Conservation (phyloP, 1,140 invertebrate genomes). For the Asobara japonica region DNA sequence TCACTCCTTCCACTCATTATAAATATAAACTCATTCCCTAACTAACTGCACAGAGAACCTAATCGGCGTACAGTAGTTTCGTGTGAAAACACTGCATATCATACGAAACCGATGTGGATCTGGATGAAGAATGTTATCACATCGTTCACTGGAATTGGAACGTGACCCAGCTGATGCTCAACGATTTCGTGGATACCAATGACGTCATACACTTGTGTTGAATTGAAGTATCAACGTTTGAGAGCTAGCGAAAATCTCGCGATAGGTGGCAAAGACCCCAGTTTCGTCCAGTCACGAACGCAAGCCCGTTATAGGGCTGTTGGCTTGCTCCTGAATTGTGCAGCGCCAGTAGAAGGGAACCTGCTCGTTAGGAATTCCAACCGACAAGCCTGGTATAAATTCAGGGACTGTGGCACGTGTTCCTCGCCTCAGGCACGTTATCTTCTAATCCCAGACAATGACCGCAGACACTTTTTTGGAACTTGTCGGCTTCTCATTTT, state of each 20-base stretch:
- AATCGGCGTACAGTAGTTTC: too few relatives aligned
- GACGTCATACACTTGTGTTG: not conserved
- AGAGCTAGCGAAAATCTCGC: not conserved
- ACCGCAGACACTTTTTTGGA: not conserved
- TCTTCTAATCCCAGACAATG: conserved; percentile 44
- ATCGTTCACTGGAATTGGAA: not conserved
- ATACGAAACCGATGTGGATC: too few relatives aligned
- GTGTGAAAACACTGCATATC: too few relatives aligned
- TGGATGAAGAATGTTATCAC: not conserved
- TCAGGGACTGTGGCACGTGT: conserved; percentile 46
- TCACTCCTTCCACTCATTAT: too few relatives aligned
- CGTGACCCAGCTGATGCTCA: not conserved
- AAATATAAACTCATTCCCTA: too few relatives aligned
- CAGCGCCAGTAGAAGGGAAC: not conserved
- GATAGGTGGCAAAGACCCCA: not conserved
- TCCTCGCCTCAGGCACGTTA: conserved; percentile 48
- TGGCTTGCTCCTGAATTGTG: conserved; percentile 1
- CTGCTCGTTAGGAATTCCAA: conserved; percentile 58
- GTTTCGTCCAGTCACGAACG: not conserved
- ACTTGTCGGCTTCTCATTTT: not conserved
- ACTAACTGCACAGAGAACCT: too few relatives aligned
- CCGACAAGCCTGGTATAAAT: conserved; percentile 45
- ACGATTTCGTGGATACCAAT: not conserved
- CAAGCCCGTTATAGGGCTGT: not conserved
- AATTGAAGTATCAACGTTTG: not conserved